Percentiles rank a stretch among this genome's conserved stretches.
Evolutionary conservation across 2,888 invertebrate species (phyloP).

Genomic region (Disparrhopalites patrizii): DNA sequence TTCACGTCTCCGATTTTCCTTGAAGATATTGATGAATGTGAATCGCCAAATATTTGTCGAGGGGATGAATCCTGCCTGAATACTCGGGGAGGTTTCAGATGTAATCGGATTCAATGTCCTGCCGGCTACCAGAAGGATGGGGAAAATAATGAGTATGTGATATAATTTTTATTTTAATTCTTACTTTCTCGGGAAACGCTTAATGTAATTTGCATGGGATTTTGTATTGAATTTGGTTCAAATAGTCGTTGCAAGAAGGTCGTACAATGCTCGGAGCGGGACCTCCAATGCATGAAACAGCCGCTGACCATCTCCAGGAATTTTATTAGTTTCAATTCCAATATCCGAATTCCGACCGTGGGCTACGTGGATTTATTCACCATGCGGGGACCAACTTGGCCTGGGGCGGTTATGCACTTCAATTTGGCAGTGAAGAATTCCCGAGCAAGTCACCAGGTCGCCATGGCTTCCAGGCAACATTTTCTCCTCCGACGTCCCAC

Average conservation of each 20-base stretch:
- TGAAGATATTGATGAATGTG: slow-evolving; percentile 70
- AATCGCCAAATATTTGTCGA: slow-evolving; percentile 53
- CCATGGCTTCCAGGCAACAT: slow-evolving; percentile 51
- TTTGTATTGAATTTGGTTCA: slow-evolving; percentile 2
- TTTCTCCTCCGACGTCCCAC: slow-evolving; percentile 58
- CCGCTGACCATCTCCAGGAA: slow-evolving; percentile 88
- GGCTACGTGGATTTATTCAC: slow-evolving; percentile 76
- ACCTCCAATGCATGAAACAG: slow-evolving; percentile 62
- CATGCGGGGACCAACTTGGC: slow-evolving; percentile 74
- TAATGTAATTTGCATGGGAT: neutral
- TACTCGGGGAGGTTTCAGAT: slow-evolving; percentile 80
- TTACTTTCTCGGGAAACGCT: neutral
- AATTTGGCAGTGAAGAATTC: slow-evolving; percentile 61
- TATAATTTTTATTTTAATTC: neutral
- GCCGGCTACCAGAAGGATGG: slow-evolving; percentile 73
- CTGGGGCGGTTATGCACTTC: slow-evolving; percentile 69
- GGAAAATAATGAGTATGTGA: slow-evolving; percentile 72
- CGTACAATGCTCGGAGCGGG: slow-evolving; percentile 30
- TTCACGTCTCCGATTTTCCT: slow-evolving; percentile 34
- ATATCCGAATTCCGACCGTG: slow-evolving; percentile 64
- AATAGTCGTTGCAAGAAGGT: slow-evolving; percentile 47
- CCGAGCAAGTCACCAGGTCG: slow-evolving; percentile 59
- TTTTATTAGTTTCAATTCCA: slow-evolving; percentile 86
- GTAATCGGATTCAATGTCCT: slow-evolving; percentile 81
- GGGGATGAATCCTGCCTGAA: slow-evolving; percentile 80